Percentiles rank a stretch among this genome's conserved stretches.
Evolutionary conservation across 2,797 vertebrate genomes (phyloP).

Genomic region (Siniperca obscura): DNA sequence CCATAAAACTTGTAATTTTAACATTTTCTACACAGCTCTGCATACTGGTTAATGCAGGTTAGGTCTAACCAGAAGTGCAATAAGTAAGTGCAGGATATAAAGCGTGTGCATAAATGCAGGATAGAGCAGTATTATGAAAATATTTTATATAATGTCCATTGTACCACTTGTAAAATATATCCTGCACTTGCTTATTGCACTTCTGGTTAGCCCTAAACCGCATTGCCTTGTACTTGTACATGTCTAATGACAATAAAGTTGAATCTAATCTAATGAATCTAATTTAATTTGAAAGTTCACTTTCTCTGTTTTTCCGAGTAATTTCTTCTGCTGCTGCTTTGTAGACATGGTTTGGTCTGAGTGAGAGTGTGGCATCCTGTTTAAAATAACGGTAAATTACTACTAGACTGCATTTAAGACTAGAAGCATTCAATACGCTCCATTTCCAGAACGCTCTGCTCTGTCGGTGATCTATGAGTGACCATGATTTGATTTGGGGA

Average conservation of each 20-base stretch:
- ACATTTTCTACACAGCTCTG: slow-evolving; percentile 13
- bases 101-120: too few species aligned
- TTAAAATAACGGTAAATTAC: slow-evolving; percentile 13
- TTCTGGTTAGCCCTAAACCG: too few species aligned
- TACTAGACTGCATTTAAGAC: too few species aligned
- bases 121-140: too few species aligned
- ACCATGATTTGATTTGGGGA: not conserved
- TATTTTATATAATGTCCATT: too few species aligned
- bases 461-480: not conserved
- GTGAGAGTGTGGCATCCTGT: not conserved
- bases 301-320: not conserved
- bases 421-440: not conserved
- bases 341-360: slow-evolving; percentile 11
- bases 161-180: too few species aligned
- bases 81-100: too few species aligned
- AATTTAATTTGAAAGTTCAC: not conserved
- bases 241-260: too few species aligned
- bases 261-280: too few species aligned
- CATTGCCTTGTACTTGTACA: too few species aligned
- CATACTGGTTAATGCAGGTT: not conserved
- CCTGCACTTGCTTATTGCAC: too few species aligned
- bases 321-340: slow-evolving; percentile 26
- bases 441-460: not conserved
- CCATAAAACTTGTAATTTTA: slow-evolving; percentile 40
- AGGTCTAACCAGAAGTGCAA: too few species aligned